Percentiles rank a stretch among this genome's conserved stretches.
These are phyloP conservation scores for Rhamnusium bicolor DNA, from an alignment of 2,888 invertebrate genomes.

Conservation along the genomic window DNA sequence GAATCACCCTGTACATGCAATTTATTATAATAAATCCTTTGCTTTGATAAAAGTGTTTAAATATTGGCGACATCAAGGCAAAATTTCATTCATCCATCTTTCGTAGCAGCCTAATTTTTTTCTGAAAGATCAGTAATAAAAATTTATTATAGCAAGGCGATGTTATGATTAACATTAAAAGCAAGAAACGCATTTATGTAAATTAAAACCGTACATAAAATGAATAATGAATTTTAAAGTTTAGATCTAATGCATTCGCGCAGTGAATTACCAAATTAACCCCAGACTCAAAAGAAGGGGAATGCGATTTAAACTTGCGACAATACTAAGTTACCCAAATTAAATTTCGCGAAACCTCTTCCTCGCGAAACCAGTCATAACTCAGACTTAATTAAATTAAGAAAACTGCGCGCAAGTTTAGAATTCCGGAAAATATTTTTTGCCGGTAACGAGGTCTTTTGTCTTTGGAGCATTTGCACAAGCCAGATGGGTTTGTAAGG, in stretches of 20 bases:
- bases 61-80: not conserved
- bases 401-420: conserved; percentile 59
- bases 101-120: not conserved
- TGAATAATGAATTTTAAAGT: conserved; percentile 63
- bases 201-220: conserved; percentile 59
- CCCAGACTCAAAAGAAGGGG: conserved; percentile 51
- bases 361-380: conserved; percentile 52
- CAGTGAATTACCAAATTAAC: conserved; percentile 64
- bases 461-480: conserved; percentile 62
- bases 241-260: conserved; percentile 60
- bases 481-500: conserved; percentile 65
- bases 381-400: conserved; percentile 65
- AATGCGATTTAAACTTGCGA: conserved; percentile 66
- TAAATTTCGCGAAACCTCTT: conserved; percentile 65
- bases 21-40: not conserved
- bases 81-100: not conserved
- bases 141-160: conserved; percentile 47
- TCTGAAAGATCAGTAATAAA: conserved; percentile 37
- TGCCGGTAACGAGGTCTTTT: conserved; percentile 67
- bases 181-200: conserved; percentile 61
- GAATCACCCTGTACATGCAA: no score
- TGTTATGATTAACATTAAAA: conserved; percentile 54
- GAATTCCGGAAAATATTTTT: conserved; percentile 64
- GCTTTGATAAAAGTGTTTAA: not conserved
- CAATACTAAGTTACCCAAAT: conserved; percentile 68